Evolutionary conservation across 2,888 invertebrate species (phyloP).

Genomic region (Chydorus sphaericus): DNA sequence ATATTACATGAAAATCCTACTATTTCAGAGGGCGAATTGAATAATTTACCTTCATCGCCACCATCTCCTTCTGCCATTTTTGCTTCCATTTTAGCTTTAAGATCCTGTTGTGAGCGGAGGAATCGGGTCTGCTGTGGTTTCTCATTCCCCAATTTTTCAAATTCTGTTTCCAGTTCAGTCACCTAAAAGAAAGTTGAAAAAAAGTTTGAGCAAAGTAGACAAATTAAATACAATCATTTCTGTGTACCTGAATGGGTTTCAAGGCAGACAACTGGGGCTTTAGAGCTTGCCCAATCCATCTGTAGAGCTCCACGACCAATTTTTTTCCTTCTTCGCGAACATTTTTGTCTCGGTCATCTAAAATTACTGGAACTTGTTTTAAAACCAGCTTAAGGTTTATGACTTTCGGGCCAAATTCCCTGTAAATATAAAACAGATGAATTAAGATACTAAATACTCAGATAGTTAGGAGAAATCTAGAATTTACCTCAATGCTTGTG

Average conservation of each 20-base stretch:
- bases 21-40: too few species aligned
- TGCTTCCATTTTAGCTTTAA: slow-evolving; percentile 40
- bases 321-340: slow-evolving; percentile 85
- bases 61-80: slow-evolving; percentile 35
- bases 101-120: slow-evolving; percentile 66
- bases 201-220: neutral
- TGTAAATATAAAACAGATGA: slow-evolving; percentile 23
- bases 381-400: slow-evolving; percentile 73
- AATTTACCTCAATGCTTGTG: slow-evolving; percentile 48
- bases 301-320: slow-evolving; percentile 81
- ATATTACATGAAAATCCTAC: neutral
- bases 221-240: slow-evolving; percentile 24
- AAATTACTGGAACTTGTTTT: slow-evolving; percentile 66
- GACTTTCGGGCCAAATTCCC: slow-evolving; percentile 84
- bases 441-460: neutral
- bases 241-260: slow-evolving; percentile 65
- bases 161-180: slow-evolving; percentile 75
- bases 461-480: neutral
- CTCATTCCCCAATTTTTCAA: slow-evolving; percentile 50
- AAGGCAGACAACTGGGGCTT: slow-evolving; percentile 70
- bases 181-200: slow-evolving; percentile 32
- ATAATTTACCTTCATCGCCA: slow-evolving; percentile 34
- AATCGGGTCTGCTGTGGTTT: slow-evolving; percentile 57
- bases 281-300: slow-evolving; percentile 70
- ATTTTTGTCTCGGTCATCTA: slow-evolving; percentile 80